phyloP scores from a whole-genome alignment of 2,113 vertebrate species.

The Camelus bactrianus region DNA sequence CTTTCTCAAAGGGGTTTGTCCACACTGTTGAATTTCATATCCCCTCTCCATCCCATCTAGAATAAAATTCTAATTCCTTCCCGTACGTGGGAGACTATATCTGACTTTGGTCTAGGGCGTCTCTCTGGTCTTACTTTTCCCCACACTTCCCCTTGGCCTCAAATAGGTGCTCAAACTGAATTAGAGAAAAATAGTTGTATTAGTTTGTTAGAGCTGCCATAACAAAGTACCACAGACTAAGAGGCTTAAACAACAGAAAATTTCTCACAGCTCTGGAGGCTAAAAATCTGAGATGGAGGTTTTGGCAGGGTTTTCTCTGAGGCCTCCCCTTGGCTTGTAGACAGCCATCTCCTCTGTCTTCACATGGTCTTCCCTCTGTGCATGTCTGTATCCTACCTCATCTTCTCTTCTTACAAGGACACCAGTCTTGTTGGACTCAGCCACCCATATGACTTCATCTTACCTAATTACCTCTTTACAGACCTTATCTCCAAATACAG shows the following conservation, averaged over 20 bases:
- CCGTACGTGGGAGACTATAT: not conserved
- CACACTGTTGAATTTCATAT: not conserved
- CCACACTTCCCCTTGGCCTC: not conserved
- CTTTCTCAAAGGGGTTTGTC: not conserved
- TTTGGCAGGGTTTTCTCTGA: not conserved
- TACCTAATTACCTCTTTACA: not conserved
- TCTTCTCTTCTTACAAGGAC: not conserved
- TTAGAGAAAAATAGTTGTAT: not conserved
- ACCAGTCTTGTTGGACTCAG: not conserved
- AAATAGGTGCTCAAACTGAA: not conserved
- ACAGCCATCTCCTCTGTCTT: not conserved
- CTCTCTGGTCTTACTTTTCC: not conserved
- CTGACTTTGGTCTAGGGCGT: not conserved
- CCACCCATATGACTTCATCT: not conserved
- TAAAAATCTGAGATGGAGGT: not conserved
- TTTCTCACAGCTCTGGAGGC: not conserved
- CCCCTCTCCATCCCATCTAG: not conserved
- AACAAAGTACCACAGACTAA: not conserved
- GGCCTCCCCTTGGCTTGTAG: not conserved
- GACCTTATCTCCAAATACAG: not conserved
- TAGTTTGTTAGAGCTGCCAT: not conserved
- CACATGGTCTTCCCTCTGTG: not conserved
- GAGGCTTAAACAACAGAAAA: not conserved
- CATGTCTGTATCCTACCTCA: not conserved
- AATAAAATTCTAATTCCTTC: constrained; percentile 14